A percentile compares a stretch with the other conserved stretches of the same genome.
These are phyloP conservation scores for Nymphalis io DNA, from an alignment of 1,140 invertebrate genomes.

Conservation along the genomic window DNA sequence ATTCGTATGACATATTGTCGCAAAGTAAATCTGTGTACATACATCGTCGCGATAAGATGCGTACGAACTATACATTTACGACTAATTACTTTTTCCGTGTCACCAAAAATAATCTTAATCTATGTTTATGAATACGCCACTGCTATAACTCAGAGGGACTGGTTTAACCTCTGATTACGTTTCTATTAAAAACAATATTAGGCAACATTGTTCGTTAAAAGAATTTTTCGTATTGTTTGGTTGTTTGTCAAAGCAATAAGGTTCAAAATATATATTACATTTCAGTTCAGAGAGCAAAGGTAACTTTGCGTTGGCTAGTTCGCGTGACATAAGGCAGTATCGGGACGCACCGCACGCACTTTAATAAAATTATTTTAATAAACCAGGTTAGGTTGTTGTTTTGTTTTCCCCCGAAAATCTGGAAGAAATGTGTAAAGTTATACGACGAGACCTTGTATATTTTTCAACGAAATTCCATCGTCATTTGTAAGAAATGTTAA, in stretches of 20 bases:
- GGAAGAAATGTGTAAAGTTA: conserved; percentile 40
- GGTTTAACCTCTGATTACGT: conserved; percentile 44
- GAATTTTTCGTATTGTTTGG: not conserved
- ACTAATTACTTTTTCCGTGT: conserved; percentile 61
- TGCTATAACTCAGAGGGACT: conserved; percentile 62
- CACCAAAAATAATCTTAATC: conserved; percentile 58
- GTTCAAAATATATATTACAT: conserved; percentile 16
- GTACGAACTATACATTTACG: conserved; percentile 29
- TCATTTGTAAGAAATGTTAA: conserved; percentile 32
- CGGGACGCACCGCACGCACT: conserved; percentile 66
- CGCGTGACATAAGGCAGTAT: conserved; percentile 66
- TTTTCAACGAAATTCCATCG: conserved; percentile 31
- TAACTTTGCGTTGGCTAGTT: conserved; percentile 32
- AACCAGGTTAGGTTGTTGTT: conserved; percentile 71
- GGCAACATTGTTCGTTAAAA: not conserved
- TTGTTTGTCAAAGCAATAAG: conserved; percentile 26
- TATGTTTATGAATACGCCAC: conserved; percentile 60
- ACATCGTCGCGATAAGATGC: conserved; percentile 32
- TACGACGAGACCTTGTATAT: conserved; percentile 28
- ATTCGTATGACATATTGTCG: conserved; percentile 45
- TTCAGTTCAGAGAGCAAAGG: conserved; percentile 16
- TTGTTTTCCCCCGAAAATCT: conserved; percentile 56
- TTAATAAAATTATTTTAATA: conserved; percentile 77
- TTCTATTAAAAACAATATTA: conserved; percentile 42
- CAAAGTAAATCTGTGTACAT: conserved; percentile 22